Base-by-base conservation (phyloP, 2,113 vertebrate species). In the Podocnemis expansa region DNA sequence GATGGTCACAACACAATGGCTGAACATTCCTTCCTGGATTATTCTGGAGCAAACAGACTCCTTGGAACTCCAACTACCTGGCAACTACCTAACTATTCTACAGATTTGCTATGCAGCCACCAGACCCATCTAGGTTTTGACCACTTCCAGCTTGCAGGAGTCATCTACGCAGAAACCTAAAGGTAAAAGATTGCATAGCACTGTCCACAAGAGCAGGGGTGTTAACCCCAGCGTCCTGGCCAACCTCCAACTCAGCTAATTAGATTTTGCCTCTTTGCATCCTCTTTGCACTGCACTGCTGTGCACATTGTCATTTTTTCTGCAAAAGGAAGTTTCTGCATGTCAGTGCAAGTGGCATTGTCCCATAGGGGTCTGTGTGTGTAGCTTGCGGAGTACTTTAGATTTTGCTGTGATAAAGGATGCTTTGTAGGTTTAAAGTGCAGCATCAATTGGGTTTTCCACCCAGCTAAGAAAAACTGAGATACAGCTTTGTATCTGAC, bases 321-420 rank as follows among this genome's bases (percentile, higher is more conserved):
- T 0, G 0, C 73, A 27, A 21, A 85, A 3, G 0, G 7, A 16
- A n/a, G 41, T 0, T 1, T 0, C 0, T 49, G 45, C 17, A 27
- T 45, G 19, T 22, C 34, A 24, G 78, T 49, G 49, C 31, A 21
- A 60, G n/a, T 3, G 56, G 55, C 86, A 85, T 2, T 3, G 87
- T 81, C 88, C 38, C 88, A 43, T 78, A 54, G 78, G 55, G n/a
- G 10, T 89, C 82, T 7, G 47, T 0, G 58, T 47, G 27, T 56
- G 55, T 29, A 58, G 58, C 78, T 51, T 0, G 5, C 0, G 1
- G 52, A 38, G 22, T 29, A 31, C 49, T 1, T 82, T 43, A 87
- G 76, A n/a, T 8, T 63, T 7, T 75, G 82, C 38, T 79, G 87
- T 24, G 34, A 70, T 89, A 38, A 80, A 70, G 54, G 51, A 51